phyloP scores from a whole-genome alignment of 1,140 invertebrate species.

The Penaeus japonicus region DNA sequence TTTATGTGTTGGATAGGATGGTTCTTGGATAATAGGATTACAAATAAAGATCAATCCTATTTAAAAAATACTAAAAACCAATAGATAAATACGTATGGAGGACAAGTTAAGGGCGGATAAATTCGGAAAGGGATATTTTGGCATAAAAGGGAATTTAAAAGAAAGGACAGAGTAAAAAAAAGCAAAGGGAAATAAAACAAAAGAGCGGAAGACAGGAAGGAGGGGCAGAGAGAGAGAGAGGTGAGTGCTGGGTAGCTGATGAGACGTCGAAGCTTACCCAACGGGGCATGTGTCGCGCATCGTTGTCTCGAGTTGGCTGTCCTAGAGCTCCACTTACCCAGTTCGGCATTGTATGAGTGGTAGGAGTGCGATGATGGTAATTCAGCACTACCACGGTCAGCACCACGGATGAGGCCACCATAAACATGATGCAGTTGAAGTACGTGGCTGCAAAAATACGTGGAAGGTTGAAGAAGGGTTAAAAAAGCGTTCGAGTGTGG shows the following conservation, averaged over 20 bases:
- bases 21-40: no score
- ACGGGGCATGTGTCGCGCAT: constrained; percentile 50
- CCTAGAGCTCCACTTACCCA: constrained; percentile 78
- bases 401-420: constrained; percentile 98
- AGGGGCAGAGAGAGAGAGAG: neutral
- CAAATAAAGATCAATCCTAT: no score
- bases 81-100: no score
- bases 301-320: constrained; percentile 44
- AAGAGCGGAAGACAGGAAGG: neutral
- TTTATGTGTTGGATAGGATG: no score
- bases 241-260: constrained; percentile 23
- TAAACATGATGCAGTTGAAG: constrained; percentile 99
- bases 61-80: no score
- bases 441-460: constrained; percentile 82
- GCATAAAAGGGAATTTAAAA: no score
- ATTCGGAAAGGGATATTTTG: no score
- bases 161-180: no score
- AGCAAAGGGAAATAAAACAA: no score
- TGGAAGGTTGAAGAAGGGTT: neutral
- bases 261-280: constrained; percentile 54
- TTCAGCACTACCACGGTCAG: constrained; percentile 97
- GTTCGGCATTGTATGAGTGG: constrained; percentile 95
- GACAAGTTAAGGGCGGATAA: no score
- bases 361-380: constrained; percentile 96
- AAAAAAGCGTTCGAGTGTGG: neutral